Base-by-base conservation (phyloP, 1,140 invertebrate species). In the Tribolium madens region DNA sequence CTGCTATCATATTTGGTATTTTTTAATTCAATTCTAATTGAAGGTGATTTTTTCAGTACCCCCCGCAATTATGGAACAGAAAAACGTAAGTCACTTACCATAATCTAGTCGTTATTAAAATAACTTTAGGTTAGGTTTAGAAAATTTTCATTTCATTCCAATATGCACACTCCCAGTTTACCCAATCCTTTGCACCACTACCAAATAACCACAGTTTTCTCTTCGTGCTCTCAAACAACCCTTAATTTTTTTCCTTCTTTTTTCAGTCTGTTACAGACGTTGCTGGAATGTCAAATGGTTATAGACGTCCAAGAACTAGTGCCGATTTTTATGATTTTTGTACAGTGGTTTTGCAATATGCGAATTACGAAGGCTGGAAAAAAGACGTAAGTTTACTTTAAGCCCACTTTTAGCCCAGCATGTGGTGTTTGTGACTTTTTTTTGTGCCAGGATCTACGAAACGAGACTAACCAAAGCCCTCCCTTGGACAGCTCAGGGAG, bases 251-350 rank as follows among this genome's bases (percentile, higher is more conserved):
- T 14, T 12, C 9, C 5, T 33, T 7, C 21, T 64, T 64, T 76
- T 70, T 79, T 57, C 52, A 81, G 79, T 70, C 69, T 73, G 75
- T 47, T 68, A 70, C 70, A 14, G 76, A 82, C 36, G 73, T 75
- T 68, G 36, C 72, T 57, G 70, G 52, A 33, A 78, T 69, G 21
- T 50, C 71, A 78, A 79, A 78, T 71, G 76, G 68, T 60, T 73
- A 47, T 13, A 79, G 76, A 50, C 75, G 83, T 72, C 84, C 85
- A 18, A 80, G 88, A 78, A 89, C 89, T 4, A 87, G 87, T 77
- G 88, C 89, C 81, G 88, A 89, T 82, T 90, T 90, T 81, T 87
- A 88, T 75, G 81, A 86, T 52, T 90, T 90, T 84, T 90, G 89
- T 81, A 87, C 87, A 17, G 87, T 87, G 79, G 87, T 90, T 50